Evolutionary conservation across 2,113 vertebrate genomes (phyloP), one percentile per base, ranked within the genome.

Genomic region (Lepus timidus): DNA sequence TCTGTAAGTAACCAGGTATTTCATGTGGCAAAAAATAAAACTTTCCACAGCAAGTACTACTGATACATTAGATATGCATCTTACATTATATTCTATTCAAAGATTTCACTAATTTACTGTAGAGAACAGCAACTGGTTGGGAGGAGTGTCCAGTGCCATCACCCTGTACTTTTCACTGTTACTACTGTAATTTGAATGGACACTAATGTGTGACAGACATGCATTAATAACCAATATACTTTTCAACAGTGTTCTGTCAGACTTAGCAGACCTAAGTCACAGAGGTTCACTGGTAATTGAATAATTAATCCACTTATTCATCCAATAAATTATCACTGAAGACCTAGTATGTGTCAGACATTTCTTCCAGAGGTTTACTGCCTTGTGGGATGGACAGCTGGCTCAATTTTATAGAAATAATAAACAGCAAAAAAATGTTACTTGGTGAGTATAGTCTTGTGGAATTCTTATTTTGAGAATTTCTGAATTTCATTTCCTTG

Each of bases 381-480:
- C 49, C 36, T 62, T n/a, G 1, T 1, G 70, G 87, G 58, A 79
- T 25, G 62, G 25, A 65, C 25, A 91, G 62, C 19, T 20, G 19
- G 44, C 13, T 61, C 8, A 88, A 70, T 33, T 9, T 65, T 70
- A 6, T 0, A 88, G 8, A 12, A 65, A 51, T 62, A 90, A 33
- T 70, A 93, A 90, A 65, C 10, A 93, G 78, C 67, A 90, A 83
- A 67, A 25, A 91, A 62, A 6, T 80, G 52, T 70, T 65, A 85
- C 19, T 70, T 85, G 20, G 12, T 29, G 61, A 88, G 44, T 44
- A 52, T 6, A 51, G n/a, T 31, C 61, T 20, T 76, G 9, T 6
- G 25, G 13, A 58, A 62, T 64, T 86, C 94, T 90, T 83, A 61
- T 74, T 83, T 94, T 92, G 33, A 62, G 14, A 84, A 84, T 75